These are phyloP conservation scores for Chauna torquata DNA, from an alignment of 2,113 vertebrate species.

Conservation along the genomic window DNA sequence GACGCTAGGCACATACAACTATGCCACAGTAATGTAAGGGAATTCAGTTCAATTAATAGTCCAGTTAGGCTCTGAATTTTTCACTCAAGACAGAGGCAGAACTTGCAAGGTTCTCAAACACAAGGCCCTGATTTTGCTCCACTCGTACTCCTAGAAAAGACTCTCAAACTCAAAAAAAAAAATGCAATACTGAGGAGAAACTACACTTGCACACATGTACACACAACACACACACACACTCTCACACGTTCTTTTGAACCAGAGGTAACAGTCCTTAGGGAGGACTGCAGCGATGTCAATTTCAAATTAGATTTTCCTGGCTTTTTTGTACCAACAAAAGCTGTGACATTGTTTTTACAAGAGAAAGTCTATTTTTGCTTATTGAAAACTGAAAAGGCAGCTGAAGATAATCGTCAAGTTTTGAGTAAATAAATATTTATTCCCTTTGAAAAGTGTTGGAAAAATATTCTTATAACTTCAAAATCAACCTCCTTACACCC, in stretches of 20 bases:
- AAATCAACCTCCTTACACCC: not conserved
- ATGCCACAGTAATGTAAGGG: not conserved
- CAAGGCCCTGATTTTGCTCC: not conserved
- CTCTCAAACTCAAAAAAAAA: not conserved
- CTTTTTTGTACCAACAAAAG: not conserved
- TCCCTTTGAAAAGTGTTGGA: not conserved
- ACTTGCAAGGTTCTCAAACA: not conserved
- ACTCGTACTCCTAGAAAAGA: not conserved
- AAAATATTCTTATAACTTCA: not conserved
- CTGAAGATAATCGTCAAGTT: not conserved
- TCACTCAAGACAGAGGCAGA: not conserved
- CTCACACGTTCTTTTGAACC: not conserved
- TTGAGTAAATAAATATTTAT: not conserved
- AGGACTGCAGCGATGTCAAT: not conserved
- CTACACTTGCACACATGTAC: not conserved
- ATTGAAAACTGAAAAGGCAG: not conserved
- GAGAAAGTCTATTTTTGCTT: not conserved
- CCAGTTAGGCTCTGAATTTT: not conserved
- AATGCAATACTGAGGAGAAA: not conserved
- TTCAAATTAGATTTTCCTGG: not conserved
- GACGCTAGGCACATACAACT: not conserved
- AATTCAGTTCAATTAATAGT: not conserved
- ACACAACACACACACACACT: rapidly evolving
- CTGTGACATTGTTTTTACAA: not conserved
- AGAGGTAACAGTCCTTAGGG: not conserved